Percentiles rank a stretch among this genome's conserved stretches.
Evolutionary conservation across 1,140 invertebrate species (phyloP).

Genomic region (Ectropis grisescens): DNA sequence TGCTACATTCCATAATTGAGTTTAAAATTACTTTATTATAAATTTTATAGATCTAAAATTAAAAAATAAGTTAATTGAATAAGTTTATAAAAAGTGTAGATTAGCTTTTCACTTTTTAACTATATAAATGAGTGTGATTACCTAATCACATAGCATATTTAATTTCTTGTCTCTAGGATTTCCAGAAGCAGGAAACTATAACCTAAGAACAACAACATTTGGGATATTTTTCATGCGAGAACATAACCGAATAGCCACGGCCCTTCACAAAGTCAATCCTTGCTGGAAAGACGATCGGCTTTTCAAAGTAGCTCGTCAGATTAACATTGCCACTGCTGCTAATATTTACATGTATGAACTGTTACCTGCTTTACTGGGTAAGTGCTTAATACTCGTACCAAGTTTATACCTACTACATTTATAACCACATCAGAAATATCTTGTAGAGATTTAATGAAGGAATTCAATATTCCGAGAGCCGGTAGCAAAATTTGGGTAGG

Average conservation of each 20-base stretch:
- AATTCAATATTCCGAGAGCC: too few relatives aligned
- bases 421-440: too few relatives aligned
- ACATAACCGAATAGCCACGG: conserved; percentile 76
- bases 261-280: conserved; percentile 73
- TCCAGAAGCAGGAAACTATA: conserved; percentile 25
- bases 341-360: conserved; percentile 76
- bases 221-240: conserved; percentile 86
- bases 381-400: conserved; percentile 6
- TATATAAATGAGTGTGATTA: too few relatives aligned
- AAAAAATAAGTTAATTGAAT: too few relatives aligned
- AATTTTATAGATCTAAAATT: too few relatives aligned
- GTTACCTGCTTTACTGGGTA: conserved; percentile 72
- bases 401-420: conserved; percentile 1
- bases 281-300: conserved; percentile 75
- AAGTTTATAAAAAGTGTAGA: too few relatives aligned
- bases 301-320: conserved; percentile 77
- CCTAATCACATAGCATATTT: neutral
- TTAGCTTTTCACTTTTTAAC: too few relatives aligned
- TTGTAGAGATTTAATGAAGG: too few relatives aligned
- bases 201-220: conserved; percentile 83
- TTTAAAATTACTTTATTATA: too few relatives aligned
- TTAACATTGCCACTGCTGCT: conserved; percentile 72
- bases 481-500: too few relatives aligned
- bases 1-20: too few relatives aligned
- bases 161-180: conserved; percentile 22